Base-by-base conservation (phyloP, 1,140 invertebrate genomes). In the Meloidogyne chitwoodi region DNA sequence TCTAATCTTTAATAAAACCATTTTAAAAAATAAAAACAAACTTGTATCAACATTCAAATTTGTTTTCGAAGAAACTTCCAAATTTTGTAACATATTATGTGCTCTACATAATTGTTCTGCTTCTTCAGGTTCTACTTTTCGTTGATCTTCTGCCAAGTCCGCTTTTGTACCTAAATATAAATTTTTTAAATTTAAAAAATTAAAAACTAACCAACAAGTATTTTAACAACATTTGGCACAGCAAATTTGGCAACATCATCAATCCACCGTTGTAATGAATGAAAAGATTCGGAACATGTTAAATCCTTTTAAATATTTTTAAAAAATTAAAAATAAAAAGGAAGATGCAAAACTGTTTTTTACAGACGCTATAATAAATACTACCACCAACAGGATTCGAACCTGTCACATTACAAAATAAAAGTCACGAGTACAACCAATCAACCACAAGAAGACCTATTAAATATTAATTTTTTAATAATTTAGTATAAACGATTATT, bases 211-310 rank as follows among this genome's bases (percentile, higher is more conserved):
- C 94, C 94, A 78, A 96, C 92, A 82, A 97, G 88, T 64, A 95
- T 91, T 72, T 95, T 91, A 48, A 94, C 91, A 22, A 95, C 93
- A 89, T 94, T 93, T 27, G 92, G 93, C 22, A 93, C 93, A 66
- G 94, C 94, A 86, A 96, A 96, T 83, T 92, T 91, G 83, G 93
- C 90, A 4, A 96, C 93, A 90, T 97, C 94, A 85, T 96, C 94
- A 76, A 96, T 92, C 94, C 94, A 97, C 87, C 93, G 91, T 87
- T 93, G 91, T 71, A 96, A 88, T 81, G 92, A 94, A 68, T 94
- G 90, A 89, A 96, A 96, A 68, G 93, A 93, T 56, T 93, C 91
- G 77, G 92, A 90, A 84, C 95, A 95, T 79, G 94, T 95, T 76
- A 96, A 94, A 88, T 96, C 94, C 71, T 73, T 5, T 6, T 10